Conservation (phyloP, 1,140 invertebrate genomes). For the Belonocnema kinseyi region DNA sequence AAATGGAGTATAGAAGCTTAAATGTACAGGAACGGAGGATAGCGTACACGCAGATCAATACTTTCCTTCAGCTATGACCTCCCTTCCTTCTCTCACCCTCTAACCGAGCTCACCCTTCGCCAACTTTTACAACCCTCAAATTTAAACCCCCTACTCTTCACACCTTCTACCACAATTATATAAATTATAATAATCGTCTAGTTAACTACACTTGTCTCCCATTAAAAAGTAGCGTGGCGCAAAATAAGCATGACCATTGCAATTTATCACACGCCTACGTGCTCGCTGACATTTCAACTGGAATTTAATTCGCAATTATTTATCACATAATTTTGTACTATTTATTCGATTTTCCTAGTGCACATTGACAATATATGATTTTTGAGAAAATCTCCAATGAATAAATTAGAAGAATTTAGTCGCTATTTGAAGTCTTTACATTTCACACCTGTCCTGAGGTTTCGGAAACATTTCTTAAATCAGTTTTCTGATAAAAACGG, state of each 20-base stretch:
- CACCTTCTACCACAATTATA: constrained; percentile 35
- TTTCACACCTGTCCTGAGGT: too few relatives aligned
- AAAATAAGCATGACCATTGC: not conserved
- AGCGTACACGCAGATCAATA: constrained; percentile 73
- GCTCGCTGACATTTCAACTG: not conserved
- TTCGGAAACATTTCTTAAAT: too few relatives aligned
- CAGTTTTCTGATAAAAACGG: not conserved
- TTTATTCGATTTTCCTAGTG: too few relatives aligned
- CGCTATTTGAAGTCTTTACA: too few relatives aligned
- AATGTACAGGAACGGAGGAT: constrained; percentile 69
- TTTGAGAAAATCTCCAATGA: too few relatives aligned
- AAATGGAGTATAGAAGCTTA: constrained; percentile 42
- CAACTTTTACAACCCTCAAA: constrained; percentile 62
- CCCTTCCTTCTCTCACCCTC: constrained; percentile 55
- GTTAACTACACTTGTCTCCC: constrained; percentile 7
- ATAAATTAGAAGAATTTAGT: too few relatives aligned
- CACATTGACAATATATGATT: too few relatives aligned
- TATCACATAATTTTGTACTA: too few relatives aligned
- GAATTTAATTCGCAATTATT: too few relatives aligned
- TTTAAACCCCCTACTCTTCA: constrained; percentile 52
- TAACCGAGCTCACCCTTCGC: constrained; percentile 43
- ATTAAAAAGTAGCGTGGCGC: not conserved
- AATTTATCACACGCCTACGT: not conserved
- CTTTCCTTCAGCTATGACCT: constrained; percentile 72
- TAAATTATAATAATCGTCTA: constrained; percentile 10